Conservation (phyloP, 2,888 invertebrate genomes). For the Epirrita christyi region DNA sequence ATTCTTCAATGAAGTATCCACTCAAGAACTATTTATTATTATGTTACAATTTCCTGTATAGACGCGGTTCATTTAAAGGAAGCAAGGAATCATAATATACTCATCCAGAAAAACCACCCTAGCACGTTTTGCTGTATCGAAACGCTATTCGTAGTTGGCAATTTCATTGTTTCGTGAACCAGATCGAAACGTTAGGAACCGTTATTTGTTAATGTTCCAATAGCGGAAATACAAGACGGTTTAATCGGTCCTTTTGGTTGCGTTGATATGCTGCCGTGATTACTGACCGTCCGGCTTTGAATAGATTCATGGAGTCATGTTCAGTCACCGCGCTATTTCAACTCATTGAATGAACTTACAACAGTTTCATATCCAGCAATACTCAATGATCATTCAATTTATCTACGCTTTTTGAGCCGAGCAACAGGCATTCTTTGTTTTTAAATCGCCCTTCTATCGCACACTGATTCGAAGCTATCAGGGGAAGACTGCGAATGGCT, state of each 20-base stretch:
- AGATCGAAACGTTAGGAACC: constrained; percentile 71
- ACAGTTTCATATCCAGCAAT: no score
- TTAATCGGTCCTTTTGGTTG: constrained; percentile 52
- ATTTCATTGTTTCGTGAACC: constrained; percentile 79
- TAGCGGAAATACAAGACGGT: constrained; percentile 65
- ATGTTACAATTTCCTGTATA: no score
- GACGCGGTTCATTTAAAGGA: no score
- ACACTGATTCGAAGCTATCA: no score
- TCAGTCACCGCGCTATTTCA: not conserved
- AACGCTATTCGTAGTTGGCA: constrained; percentile 32
- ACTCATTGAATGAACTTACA: not conserved
- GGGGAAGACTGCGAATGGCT: no score
- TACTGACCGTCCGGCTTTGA: constrained; percentile 3
- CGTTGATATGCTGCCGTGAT: constrained; percentile 33
- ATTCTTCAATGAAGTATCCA: no score
- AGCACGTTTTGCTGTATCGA: not conserved
- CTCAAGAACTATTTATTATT: no score
- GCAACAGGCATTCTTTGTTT: no score
- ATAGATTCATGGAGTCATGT: constrained; percentile 6
- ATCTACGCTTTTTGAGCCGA: no score
- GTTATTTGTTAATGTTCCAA: constrained; percentile 73
- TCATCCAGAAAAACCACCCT: not conserved
- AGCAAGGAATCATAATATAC: no score
- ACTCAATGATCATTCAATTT: no score
- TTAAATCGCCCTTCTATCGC: no score